Conservation (phyloP, 2,113 vertebrate species). For the Syrmaticus mikado region DNA sequence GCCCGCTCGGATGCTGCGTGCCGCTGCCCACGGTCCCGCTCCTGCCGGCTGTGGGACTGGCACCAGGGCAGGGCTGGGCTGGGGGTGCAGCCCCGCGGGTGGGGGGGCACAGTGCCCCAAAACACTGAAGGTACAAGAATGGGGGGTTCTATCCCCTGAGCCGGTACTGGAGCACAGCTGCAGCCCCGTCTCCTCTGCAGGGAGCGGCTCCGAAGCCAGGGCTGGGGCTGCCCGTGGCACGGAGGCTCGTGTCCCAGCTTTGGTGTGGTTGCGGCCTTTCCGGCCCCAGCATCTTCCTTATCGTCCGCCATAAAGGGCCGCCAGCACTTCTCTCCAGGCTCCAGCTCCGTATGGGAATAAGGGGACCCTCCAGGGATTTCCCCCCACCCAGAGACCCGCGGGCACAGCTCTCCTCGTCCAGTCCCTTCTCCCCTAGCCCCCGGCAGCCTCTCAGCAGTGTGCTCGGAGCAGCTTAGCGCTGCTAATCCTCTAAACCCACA, state of each 20-base stretch:
- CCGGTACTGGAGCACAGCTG: background rate
- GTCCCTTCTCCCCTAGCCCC: background rate
- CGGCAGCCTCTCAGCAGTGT: background rate
- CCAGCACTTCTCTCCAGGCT: background rate
- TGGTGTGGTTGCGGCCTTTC: background rate
- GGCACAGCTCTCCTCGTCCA: background rate
- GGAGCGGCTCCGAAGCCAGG: background rate
- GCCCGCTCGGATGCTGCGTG: background rate
- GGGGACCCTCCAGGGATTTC: rapidly evolving
- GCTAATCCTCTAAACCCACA: constrained; percentile 51
- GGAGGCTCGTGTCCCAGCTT: rapidly evolving
- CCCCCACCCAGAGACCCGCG: background rate
- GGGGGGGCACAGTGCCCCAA: background rate
- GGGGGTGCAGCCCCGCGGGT: too few species aligned
- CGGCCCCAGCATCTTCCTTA: background rate
- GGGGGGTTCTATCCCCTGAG: too few species aligned
- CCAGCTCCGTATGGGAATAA: rapidly evolving
- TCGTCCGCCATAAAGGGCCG: background rate
- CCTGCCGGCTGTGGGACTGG: background rate
- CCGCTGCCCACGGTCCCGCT: background rate
- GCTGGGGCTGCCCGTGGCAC: background rate
- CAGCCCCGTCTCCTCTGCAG: rapidly evolving
- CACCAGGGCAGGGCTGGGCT: rapidly evolving
- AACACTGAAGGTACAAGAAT: rapidly evolving
- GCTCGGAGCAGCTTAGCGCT: background rate